A percentile compares a stretch with the other conserved stretches of the same genome.
These are phyloP conservation scores for Keiferia lycopersicella DNA, from an alignment of 2,888 invertebrate genomes.

Conservation along the genomic window DNA sequence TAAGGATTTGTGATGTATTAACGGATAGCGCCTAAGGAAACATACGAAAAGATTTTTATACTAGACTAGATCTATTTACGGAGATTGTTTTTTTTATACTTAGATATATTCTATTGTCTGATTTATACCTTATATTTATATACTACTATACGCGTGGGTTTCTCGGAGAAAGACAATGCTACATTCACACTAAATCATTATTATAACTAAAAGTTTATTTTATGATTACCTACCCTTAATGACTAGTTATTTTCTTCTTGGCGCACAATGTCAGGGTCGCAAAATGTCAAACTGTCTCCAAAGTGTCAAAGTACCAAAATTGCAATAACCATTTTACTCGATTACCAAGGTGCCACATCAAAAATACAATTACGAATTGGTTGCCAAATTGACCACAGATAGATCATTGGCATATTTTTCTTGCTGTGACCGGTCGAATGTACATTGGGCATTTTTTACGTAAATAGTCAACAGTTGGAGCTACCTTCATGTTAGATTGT, in stretches of 20 bases:
- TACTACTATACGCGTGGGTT: constrained; percentile 53
- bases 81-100: constrained; percentile 82
- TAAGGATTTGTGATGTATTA: constrained; percentile 82
- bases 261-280: too few relatives aligned
- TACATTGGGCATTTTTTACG: too few relatives aligned
- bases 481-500: too few relatives aligned
- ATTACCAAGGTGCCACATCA: too few relatives aligned
- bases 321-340: too few relatives aligned
- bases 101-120: constrained; percentile 81
- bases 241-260: not conserved
- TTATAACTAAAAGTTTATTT: constrained; percentile 12
- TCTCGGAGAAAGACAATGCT: constrained; percentile 13
- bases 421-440: too few relatives aligned
- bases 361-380: too few relatives aligned
- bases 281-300: too few relatives aligned
- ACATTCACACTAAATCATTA: not conserved
- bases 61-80: constrained; percentile 82
- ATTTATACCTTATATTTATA: constrained; percentile 81
- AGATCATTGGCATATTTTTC: too few relatives aligned
- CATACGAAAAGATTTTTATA: constrained; percentile 82
- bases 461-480: too few relatives aligned
- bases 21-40: constrained; percentile 82
- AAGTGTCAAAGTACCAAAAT: too few relatives aligned
- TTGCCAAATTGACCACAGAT: too few relatives aligned
- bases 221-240: not conserved